Base-by-base conservation (phyloP, 1,140 invertebrate genomes). In the Monochamus saltuarius region DNA sequence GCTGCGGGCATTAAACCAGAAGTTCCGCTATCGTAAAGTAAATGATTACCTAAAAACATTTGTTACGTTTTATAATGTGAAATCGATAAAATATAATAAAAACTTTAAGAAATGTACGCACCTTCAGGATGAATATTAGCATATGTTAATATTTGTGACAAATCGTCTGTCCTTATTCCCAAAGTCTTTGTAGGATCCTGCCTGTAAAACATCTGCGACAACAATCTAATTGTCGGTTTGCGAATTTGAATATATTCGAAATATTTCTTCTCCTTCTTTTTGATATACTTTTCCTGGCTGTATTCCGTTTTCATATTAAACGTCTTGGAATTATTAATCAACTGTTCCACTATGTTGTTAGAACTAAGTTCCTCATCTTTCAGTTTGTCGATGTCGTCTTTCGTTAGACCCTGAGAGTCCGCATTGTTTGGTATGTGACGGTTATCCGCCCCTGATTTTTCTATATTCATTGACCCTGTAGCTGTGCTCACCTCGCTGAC, bases 191-290 rank as follows among this genome's bases (percentile, higher is more conserved):
- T 78, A 2, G 88, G 82, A 69, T 92, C 88, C 71, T 89, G 83
- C 39, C 82, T 82, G 68, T 88, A 92, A 71, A 92, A 89, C 70
- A 95, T 88, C 65, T 94, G 87, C 13, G 87, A 79, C 22, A 97
- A 77, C 1, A 89, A 73, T 46, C 88, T 78, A 54, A 95, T 82
- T 29, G 82, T 90, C 0, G 94, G 91, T 70, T 83, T 86, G 11
- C 86, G 77, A 36, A 95, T 82, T 58, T 87, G 86, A 14, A 94
- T 77, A 70, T 85, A 89, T 67, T 90, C 87, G 73, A 85, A 89
- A 76, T 95, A 96, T 74, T 96, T 96, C 63, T 89, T 89, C 67
- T 93, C 89, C 76, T 98, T 98, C 74, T 97, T 97, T 47, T 88
- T 90, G 7, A 98, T 83, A 75, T 97, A 98, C 75, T 98, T 98